Evolutionary conservation across 2,797 vertebrate genomes (phyloP).

Genomic region (Streptopelia turtur): DNA sequence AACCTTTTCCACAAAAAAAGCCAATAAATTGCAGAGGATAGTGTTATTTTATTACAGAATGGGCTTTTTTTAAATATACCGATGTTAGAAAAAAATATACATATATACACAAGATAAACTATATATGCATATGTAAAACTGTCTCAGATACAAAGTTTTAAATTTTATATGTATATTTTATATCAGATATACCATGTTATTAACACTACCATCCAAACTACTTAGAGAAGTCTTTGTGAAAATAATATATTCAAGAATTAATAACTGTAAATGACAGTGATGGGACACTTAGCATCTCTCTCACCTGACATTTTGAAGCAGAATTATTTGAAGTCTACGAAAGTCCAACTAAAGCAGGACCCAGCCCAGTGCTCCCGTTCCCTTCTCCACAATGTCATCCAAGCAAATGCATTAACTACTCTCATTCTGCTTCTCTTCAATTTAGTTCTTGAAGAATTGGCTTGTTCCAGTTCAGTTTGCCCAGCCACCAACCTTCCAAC

Average conservation of each 20-base stretch:
- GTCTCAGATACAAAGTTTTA: not conserved
- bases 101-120: not conserved
- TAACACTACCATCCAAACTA: not conserved
- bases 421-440: not conserved
- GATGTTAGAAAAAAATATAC: not conserved
- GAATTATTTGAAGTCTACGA: not conserved
- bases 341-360: not conserved
- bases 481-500: not conserved
- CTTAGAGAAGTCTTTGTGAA: not conserved
- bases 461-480: not conserved
- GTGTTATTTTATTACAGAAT: not conserved
- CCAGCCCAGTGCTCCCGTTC: not conserved
- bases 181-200: not conserved
- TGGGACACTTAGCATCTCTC: not conserved
- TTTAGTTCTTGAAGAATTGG: not conserved
- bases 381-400: not conserved
- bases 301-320: not conserved
- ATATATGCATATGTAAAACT: not conserved
- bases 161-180: not conserved
- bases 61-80: not conserved
- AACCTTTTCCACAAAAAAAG: not conserved
- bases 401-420: not conserved
- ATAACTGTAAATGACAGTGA: rapidly evolving
- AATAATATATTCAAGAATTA: not conserved
- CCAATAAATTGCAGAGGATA: not conserved